A percentile compares a stretch with the other conserved stretches of the same genome.
Conservation (phyloP, 2,888 invertebrate genomes). For the Hermaeophaga mercurialis region DNA sequence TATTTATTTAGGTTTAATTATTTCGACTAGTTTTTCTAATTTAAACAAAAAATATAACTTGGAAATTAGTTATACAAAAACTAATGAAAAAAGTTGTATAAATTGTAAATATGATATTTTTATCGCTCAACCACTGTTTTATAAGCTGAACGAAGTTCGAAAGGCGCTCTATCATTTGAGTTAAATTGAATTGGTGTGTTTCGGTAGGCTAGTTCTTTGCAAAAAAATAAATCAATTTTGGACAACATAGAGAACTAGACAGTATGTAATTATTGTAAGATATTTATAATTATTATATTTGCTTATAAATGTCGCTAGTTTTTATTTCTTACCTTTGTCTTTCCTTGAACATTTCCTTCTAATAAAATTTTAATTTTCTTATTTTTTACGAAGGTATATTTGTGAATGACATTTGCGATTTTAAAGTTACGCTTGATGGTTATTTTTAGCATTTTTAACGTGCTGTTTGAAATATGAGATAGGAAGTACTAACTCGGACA, state of each 20-base stretch:
- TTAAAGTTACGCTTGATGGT: too few relatives aligned
- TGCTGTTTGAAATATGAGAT: too few relatives aligned
- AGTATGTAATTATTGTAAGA: conserved; percentile 59
- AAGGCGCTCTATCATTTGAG: conserved; percentile 39
- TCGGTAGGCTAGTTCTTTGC: conserved; percentile 56
- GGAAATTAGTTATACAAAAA: conserved; percentile 1
- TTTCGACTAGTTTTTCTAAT: conserved; percentile 37
- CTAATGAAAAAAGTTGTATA: conserved; percentile 21
- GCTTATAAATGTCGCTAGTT: conserved; percentile 56
- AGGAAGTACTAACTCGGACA: too few relatives aligned
- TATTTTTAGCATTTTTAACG: too few relatives aligned
- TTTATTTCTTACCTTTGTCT: too few relatives aligned
- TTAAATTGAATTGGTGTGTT: conserved; percentile 57
- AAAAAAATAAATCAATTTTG: conserved; percentile 48
- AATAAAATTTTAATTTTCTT: too few relatives aligned
- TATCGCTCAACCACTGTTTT: conserved; percentile 49
- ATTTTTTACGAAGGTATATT: too few relatives aligned
- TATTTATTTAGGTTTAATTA: conserved; percentile 51
- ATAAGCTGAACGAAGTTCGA: conserved; percentile 54
- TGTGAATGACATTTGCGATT: too few relatives aligned
- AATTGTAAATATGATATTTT: conserved; percentile 41
- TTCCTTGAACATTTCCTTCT: too few relatives aligned
- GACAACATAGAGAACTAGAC: conserved; percentile 54
- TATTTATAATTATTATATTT: conserved; percentile 61
- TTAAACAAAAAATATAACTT: conserved; percentile 12